Conservation (phyloP, 30 jellyfish, hydroid and myxozoan genomes). For the Phacellophora camtschatica region DNA sequence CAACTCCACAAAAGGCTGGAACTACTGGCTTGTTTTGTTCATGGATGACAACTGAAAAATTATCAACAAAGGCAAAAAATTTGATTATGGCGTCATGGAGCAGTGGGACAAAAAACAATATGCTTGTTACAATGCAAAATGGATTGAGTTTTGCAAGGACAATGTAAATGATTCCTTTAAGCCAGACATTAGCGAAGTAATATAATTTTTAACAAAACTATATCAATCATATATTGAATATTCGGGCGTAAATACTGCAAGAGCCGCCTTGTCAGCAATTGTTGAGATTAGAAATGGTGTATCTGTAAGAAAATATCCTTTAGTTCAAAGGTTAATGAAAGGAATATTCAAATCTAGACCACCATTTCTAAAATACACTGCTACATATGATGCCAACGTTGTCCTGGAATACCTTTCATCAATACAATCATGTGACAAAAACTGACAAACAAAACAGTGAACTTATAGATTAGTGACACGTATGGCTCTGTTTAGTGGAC, state of each 20-base stretch:
- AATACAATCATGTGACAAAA: slow-evolving; percentile 12
- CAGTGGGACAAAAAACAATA: slow-evolving; percentile 18
- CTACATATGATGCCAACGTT: slow-evolving; percentile 17
- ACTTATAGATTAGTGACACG: background rate
- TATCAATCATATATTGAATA: slow-evolving; percentile 7
- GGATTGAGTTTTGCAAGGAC: slow-evolving; percentile 10
- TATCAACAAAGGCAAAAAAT: slow-evolving; percentile 3
- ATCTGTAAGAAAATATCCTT: slow-evolving; percentile 21
- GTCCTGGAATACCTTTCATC: slow-evolving; percentile 20
- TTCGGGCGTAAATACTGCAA: slow-evolving; percentile 37
- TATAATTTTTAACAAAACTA: slow-evolving; percentile 4
- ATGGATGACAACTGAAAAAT: slow-evolving; percentile 2
- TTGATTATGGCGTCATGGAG: slow-evolving; percentile 31
- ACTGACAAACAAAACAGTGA: background rate
- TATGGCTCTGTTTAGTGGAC: slow-evolving; percentile 21
- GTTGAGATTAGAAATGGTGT: slow-evolving; percentile 15
- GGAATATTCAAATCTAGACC: slow-evolving; percentile 37
- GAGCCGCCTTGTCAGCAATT: slow-evolving; percentile 21
- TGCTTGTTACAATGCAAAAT: background rate
- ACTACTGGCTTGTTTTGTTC: slow-evolving; percentile 33
- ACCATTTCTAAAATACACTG: slow-evolving; percentile 28
- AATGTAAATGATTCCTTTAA: background rate
- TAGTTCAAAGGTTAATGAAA: slow-evolving; percentile 12
- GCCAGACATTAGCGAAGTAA: slow-evolving; percentile 25
- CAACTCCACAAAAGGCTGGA: slow-evolving; percentile 26